Conservation (phyloP, 2,797 vertebrate species). For the Gymnoscopelus braueri region DNA sequence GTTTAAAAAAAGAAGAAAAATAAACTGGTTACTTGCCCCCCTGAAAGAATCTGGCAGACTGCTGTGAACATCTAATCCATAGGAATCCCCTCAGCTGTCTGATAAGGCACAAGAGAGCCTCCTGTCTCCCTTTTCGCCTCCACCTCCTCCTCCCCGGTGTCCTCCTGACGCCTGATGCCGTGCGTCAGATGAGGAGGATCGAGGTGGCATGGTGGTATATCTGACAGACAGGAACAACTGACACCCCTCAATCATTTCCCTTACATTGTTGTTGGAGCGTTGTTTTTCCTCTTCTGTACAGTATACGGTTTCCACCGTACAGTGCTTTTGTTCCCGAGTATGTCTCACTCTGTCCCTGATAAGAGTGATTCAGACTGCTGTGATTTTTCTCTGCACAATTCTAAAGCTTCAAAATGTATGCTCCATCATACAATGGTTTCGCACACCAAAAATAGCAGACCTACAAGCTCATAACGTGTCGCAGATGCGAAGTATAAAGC, state of each 20-base stretch:
- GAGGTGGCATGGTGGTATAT: neutral
- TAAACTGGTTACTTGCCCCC: neutral
- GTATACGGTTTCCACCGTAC: constrained; percentile 47
- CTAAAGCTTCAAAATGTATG: no score
- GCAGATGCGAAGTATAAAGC: no score
- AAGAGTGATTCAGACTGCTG: no score
- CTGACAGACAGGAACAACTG: constrained; percentile 17
- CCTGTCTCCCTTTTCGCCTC: neutral
- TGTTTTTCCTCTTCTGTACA: constrained; percentile 15
- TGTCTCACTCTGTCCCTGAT: no score
- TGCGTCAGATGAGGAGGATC: neutral
- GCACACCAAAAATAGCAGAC: no score
- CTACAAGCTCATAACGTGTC: no score
- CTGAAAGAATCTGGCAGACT: constrained; percentile 2
- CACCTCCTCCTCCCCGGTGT: neutral
- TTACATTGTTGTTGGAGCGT: constrained; percentile 8
- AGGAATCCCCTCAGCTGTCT: constrained; percentile 38
- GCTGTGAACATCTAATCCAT: neutral
- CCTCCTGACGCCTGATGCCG: neutral
- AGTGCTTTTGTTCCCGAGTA: constrained; percentile 20
- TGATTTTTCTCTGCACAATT: no score
- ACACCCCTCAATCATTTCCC: constrained; percentile 26
- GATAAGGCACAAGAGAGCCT: constrained; percentile 31
- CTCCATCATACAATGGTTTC: no score
- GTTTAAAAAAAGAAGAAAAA: no score